Evolutionary conservation across 2,797 vertebrate genomes (phyloP).

Genomic region (Melanotaenia nigrans): DNA sequence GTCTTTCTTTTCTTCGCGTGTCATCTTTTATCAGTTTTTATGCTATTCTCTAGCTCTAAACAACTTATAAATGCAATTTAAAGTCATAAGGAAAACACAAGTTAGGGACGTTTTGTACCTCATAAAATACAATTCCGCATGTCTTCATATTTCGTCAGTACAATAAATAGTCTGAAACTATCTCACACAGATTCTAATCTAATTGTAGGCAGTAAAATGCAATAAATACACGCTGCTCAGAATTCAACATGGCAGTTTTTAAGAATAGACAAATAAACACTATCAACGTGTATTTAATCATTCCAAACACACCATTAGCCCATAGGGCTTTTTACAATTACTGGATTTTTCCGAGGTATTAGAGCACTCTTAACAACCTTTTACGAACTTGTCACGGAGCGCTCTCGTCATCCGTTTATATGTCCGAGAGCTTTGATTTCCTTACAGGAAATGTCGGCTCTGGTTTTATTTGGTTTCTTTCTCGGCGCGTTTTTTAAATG

Average conservation of each 20-base stretch:
- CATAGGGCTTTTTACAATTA: background rate
- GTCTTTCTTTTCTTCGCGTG: background rate
- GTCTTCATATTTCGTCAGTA: background rate
- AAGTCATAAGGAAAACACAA: background rate
- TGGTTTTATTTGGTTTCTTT: slow-evolving; percentile 6
- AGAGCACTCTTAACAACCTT: slow-evolving; percentile 15
- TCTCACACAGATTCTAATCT: slow-evolving; percentile 10
- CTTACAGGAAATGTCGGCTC: slow-evolving; percentile 43
- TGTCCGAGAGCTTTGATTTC: slow-evolving; percentile 41
- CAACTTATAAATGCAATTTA: background rate
- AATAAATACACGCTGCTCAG: background rate
- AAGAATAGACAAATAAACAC: background rate
- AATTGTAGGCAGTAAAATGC: background rate
- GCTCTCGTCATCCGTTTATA: slow-evolving; percentile 32
- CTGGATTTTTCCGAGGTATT: background rate
- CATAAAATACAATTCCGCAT: background rate
- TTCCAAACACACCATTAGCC: background rate
- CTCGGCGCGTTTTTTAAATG: too few species aligned
- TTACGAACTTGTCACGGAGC: slow-evolving; percentile 32
- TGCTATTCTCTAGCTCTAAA: background rate
- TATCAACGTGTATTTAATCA: background rate
- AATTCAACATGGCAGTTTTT: background rate
- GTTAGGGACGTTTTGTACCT: background rate
- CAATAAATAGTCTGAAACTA: background rate
- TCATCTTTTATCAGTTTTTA: background rate